Conservation (phyloP, 1,140 invertebrate species). For the Cecropterus lyciades region DNA sequence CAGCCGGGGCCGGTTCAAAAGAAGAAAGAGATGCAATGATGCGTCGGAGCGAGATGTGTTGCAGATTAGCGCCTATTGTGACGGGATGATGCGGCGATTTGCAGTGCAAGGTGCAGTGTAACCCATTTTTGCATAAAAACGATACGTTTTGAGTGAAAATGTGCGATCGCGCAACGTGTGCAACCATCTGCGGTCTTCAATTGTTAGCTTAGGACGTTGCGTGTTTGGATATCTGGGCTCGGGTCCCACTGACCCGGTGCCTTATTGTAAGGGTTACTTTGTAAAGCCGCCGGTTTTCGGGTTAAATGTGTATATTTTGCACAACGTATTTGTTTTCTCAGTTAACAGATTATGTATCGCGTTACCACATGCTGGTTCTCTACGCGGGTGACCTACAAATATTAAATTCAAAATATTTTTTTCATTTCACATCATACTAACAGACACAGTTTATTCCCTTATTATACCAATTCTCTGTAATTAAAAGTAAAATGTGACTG, state of each 20-base stretch:
- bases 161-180: constrained; percentile 64
- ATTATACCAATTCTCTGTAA: no score
- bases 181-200: constrained; percentile 66
- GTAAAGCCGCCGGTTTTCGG: constrained; percentile 49
- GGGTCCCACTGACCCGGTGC: constrained; percentile 52
- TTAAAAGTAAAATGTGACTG: no score
- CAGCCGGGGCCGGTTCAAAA: constrained; percentile 48
- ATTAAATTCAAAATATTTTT: not conserved
- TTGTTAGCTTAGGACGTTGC: constrained; percentile 74
- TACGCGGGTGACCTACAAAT: not conserved
- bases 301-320: constrained; percentile 44
- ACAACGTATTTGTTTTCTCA: constrained; percentile 37
- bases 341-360: constrained; percentile 7
- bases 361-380: not conserved
- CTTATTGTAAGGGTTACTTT: constrained; percentile 65
- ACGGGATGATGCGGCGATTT: constrained; percentile 54
- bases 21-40: constrained; percentile 45
- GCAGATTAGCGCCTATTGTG: constrained; percentile 65
- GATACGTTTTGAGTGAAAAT: constrained; percentile 53
- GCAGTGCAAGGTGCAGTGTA: constrained; percentile 70
- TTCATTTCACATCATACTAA: no score
- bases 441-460: no score
- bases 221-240: constrained; percentile 43
- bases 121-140: constrained; percentile 78
- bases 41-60: constrained; percentile 48